Conservation (phyloP, 2,113 vertebrate species). For the Gopherus evgoodei region DNA sequence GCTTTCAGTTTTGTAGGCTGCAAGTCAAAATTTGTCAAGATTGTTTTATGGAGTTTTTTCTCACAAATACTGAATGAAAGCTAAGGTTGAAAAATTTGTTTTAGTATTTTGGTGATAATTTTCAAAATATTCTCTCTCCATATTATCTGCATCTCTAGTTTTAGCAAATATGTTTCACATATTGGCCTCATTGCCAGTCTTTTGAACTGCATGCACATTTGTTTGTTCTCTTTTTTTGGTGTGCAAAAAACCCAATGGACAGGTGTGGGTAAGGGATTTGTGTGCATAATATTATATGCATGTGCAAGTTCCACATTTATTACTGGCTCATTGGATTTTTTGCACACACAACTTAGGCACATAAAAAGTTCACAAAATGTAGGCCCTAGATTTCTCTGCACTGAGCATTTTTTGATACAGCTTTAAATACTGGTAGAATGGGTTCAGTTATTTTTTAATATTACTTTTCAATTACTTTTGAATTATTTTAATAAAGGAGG, state of each 20-base stretch:
- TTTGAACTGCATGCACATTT: not conserved
- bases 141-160: not conserved
- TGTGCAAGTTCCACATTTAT: not conserved
- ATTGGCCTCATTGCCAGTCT: not conserved
- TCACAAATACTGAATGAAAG: not conserved
- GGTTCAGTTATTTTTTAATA: not conserved
- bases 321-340: not conserved
- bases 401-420: not conserved
- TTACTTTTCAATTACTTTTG: not conserved
- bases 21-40: not conserved
- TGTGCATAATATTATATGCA: not conserved
- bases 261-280: not conserved
- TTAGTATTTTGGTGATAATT: not conserved
- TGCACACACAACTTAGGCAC: not conserved
- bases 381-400: not conserved
- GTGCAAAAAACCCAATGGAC: not conserved
- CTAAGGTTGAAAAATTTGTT: not conserved
- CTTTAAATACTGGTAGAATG: not conserved
- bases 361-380: not conserved
- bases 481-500: not conserved
- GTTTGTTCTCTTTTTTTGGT: not conserved
- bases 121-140: too few relatives aligned
- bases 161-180: accelerated
- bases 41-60: not conserved
- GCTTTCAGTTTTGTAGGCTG: not conserved